phyloP scores from a whole-genome alignment of 1,140 invertebrate genomes.

The Lepidurus couesii region DNA sequence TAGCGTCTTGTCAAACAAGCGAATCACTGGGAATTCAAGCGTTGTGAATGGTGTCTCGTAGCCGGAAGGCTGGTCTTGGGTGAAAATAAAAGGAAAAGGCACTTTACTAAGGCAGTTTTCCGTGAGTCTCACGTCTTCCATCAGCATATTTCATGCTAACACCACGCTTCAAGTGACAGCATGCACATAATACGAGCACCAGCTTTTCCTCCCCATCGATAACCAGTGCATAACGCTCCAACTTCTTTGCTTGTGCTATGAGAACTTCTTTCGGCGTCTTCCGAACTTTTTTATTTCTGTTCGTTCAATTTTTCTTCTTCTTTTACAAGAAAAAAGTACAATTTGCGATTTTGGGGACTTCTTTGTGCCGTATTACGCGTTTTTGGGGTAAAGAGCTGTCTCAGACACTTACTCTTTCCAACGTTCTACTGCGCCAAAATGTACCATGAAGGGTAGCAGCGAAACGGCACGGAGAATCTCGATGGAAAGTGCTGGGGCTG shows the following conservation, averaged over 20 bases:
- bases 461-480: neutral
- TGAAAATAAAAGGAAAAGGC: neutral
- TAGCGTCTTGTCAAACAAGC: no score
- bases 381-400: no score
- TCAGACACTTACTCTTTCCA: no score
- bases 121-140: neutral
- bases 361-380: no score
- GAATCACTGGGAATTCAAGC: neutral
- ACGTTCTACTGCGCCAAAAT: no score
- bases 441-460: neutral
- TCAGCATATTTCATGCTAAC: slow-evolving; percentile 22
- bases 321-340: no score
- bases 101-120: slow-evolving; percentile 7
- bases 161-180: neutral
- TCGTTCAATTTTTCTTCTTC: no score
- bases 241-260: neutral
- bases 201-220: neutral
- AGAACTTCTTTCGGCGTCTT: neutral
- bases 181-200: neutral
- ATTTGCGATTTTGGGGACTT: no score
- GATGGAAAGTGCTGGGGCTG: neutral
- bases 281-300: no score
- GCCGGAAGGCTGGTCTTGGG: neutral
- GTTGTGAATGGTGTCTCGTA: neutral
- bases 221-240: neutral